A percentile compares a stretch with the other conserved stretches of the same genome.
phyloP scores from a whole-genome alignment of 2,888 invertebrate species.

The Chesias legatella region DNA sequence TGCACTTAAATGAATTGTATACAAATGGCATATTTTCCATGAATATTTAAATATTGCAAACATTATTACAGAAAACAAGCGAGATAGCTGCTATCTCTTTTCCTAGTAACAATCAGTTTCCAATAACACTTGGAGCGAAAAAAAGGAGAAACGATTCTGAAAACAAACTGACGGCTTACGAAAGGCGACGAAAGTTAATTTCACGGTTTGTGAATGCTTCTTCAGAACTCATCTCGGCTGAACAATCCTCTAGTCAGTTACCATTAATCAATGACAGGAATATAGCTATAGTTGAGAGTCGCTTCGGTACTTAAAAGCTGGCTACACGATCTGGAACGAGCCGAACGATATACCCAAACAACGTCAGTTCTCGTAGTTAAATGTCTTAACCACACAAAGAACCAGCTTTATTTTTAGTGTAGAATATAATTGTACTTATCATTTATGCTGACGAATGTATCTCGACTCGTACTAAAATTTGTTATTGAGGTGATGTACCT shows the following conservation, averaged over 20 bases:
- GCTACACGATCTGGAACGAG: no score
- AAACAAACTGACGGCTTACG: conserved; percentile 65
- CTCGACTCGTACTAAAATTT: no score
- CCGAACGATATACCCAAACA: no score
- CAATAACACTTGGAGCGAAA: conserved; percentile 47
- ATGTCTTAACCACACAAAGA: no score
- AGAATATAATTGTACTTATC: no score
- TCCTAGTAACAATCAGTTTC: conserved; percentile 40
- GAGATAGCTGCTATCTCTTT: conserved; percentile 22
- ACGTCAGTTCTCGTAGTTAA: no score
- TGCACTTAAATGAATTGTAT: no score
- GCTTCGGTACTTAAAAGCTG: conserved; percentile 7
- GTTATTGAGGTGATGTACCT: no score
- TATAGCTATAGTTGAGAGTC: conserved; percentile 40
- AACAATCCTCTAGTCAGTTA: conserved; percentile 64
- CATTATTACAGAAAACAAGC: conserved; percentile 1
- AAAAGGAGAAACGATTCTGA: conserved; percentile 54
- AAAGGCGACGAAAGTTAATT: conserved; percentile 74
- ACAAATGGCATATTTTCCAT: no score
- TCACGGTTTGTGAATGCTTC: conserved; percentile 74
- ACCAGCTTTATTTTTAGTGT: no score
- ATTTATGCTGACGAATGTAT: no score
- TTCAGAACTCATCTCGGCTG: conserved; percentile 70
- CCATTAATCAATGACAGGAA: conserved; percentile 69
- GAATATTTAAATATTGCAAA: no score